Evolutionary conservation across 23 tunicate genomes (phyloP).

Genomic region (Ascidia mentula): DNA sequence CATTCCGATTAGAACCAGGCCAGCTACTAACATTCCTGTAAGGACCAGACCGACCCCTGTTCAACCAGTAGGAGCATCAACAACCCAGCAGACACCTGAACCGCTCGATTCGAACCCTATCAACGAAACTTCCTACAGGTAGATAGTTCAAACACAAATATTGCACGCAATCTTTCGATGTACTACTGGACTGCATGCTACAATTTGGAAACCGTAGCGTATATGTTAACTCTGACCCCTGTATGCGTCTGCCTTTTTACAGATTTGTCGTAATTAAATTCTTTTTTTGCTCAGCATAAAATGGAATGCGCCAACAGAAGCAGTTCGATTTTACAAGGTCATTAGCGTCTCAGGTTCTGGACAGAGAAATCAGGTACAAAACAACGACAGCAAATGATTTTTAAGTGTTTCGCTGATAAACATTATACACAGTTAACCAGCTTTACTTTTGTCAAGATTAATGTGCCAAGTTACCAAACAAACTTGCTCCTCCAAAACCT

Average conservation of each 20-base stretch:
- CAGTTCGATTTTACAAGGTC: background rate
- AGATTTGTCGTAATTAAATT: background rate
- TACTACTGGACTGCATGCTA: no score
- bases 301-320: conserved; percentile 1
- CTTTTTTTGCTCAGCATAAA: background rate
- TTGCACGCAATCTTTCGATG: no score
- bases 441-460: background rate
- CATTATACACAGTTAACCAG: background rate
- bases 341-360: background rate
- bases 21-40: background rate
- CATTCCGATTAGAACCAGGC: background rate
- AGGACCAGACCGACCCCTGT: background rate
- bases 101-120: no score
- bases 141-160: no score
- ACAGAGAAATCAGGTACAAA: background rate
- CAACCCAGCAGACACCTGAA: background rate
- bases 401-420: background rate
- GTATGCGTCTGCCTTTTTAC: no score
- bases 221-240: no score
- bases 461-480: background rate
- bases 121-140: no score
- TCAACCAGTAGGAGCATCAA: no score
- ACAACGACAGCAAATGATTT: no score
- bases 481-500: background rate
- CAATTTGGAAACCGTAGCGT: no score